Evolutionary conservation across 2,113 vertebrate species (phyloP), one percentile per base, ranked within the genome.

Genomic region (Myiozetetes cayanensis): DNA sequence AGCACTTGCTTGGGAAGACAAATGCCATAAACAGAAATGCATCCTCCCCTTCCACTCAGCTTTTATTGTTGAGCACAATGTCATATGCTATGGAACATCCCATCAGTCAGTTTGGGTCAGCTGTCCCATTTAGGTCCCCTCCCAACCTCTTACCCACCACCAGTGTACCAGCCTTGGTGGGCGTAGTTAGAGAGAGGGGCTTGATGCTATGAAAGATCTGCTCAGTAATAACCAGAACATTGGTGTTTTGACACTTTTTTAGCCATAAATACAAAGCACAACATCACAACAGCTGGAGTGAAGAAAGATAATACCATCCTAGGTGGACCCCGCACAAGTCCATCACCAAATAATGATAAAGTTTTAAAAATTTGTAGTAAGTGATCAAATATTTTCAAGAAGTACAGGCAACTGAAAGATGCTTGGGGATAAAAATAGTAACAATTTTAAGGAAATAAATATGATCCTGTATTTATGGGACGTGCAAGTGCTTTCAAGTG

Each of bases 221-320:
- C 5, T 78, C 25, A 73, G 31, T 6, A 24, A 20, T 14, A 80
- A 19, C 4, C 2, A 4, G 73, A 50, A 55, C 13, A 33, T 5
- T 55, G 31, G 9, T 50, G 14, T 44, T 44, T n/a, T 15, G 25
- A 12, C 13, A 67, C 15, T 21, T 23, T 31, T 58, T 50, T 46
- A 63, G 18, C 28, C 18, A 62, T 33, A 78, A 58, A 50, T 30
- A 14, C 20, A 52, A 82, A 87, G 28, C 20, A 41, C 18, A 52
- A 2, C 7, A 49, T 5, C 14, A 31, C 15, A 30, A 7, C 0
- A 1, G 28, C 19, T 76, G 6, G 44, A 71, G 6, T 20, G 56
- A 81, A 74, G 50, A 68, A 68, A 59, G 8, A 24, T 50, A 89
- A 22, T 12, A 13, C 15, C 7, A 62, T 56, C 21, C 9, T 37